A percentile compares a stretch with the other conserved stretches of the same genome.
Evolutionary conservation across 2,797 vertebrate genomes (phyloP).

Genomic region (Melanotaenia boesemani): DNA sequence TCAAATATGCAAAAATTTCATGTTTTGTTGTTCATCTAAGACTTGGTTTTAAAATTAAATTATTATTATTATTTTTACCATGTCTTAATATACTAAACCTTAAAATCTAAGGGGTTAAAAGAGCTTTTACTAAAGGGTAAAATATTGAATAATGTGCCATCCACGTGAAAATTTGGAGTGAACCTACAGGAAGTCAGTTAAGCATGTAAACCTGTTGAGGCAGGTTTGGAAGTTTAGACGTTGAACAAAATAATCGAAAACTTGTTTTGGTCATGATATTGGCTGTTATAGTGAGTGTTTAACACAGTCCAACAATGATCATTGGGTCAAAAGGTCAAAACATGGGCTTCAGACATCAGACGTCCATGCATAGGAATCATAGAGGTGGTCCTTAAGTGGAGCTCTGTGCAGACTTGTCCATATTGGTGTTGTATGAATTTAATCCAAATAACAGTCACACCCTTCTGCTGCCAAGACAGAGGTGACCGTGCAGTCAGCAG

Average conservation of each 20-base stretch:
- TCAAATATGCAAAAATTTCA: no score
- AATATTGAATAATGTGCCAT: background rate
- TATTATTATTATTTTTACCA: no score
- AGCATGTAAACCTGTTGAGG: background rate
- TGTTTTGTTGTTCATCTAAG: no score
- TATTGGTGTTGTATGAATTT: conserved; percentile 7
- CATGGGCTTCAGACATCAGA: no score
- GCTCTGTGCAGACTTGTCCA: conserved; percentile 12
- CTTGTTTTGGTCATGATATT: background rate
- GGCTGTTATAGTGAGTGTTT: background rate
- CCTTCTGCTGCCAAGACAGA: background rate
- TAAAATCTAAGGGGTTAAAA: no score
- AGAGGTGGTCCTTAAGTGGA: background rate
- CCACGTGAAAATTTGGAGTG: background rate
- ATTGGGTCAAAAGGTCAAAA: no score
- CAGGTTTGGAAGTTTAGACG: background rate
- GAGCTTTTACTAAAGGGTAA: background rate
- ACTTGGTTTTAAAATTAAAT: no score
- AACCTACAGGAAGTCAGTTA: background rate
- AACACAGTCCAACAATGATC: no score
- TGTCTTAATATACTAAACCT: no score
- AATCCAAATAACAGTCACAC: background rate
- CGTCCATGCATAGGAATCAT: background rate
- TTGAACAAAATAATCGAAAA: background rate
- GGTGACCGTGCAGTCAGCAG: background rate